phyloP scores from a whole-genome alignment of 2,888 invertebrate species.

The Acleris laterana region DNA sequence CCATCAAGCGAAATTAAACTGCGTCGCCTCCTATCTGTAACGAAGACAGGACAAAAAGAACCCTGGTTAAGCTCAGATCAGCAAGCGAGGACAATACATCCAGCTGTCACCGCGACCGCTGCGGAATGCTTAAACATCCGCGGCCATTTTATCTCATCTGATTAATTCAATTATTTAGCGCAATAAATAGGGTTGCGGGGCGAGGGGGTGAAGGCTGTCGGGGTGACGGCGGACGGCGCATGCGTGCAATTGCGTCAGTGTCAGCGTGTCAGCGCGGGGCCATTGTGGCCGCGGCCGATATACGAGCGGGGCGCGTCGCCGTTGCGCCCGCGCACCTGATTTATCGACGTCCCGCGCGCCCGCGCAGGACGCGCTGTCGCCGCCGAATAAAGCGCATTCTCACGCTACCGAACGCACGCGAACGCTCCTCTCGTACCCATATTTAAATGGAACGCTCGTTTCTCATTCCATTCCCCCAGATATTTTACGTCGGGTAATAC shows the following conservation, averaged over 20 bases:
- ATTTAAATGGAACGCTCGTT: constrained; percentile 82
- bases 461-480: constrained; percentile 83
- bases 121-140: constrained; percentile 79
- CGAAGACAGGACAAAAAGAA: constrained; percentile 51
- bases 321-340: constrained; percentile 71
- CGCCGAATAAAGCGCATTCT: constrained; percentile 82
- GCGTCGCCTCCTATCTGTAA: constrained; percentile 37
- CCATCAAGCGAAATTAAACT: constrained; percentile 41
- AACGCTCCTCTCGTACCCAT: constrained; percentile 75
- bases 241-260: constrained; percentile 79
- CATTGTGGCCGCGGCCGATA: constrained; percentile 77
- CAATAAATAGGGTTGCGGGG: constrained; percentile 73
- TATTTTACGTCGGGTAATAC: constrained; percentile 84
- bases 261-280: constrained; percentile 71
- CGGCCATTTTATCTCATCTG: constrained; percentile 81
- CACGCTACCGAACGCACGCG: constrained; percentile 83
- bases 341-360: constrained; percentile 74
- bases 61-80: constrained; percentile 70
- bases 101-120: constrained; percentile 80
- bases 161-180: constrained; percentile 84
- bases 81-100: constrained; percentile 80
- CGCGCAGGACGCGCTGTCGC: constrained; percentile 67
- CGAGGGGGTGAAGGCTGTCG: constrained; percentile 46
- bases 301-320: constrained; percentile 64
- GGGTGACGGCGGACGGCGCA: constrained; percentile 65